phyloP scores from a whole-genome alignment of 2,113 vertebrate species.

The Pseudonaja textilis region DNA sequence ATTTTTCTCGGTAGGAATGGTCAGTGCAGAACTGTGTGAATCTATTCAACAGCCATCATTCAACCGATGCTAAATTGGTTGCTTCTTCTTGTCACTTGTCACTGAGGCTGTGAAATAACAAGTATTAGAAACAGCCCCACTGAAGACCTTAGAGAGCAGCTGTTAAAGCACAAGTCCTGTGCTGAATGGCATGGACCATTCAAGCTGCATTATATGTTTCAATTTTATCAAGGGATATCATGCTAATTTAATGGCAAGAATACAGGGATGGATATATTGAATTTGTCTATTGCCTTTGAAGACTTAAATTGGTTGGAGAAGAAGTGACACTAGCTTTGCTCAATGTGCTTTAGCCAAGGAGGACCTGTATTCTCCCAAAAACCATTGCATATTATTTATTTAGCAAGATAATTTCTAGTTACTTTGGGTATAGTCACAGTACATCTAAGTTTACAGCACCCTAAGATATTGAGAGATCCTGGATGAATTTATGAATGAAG shows the following conservation, averaged over 20 bases:
- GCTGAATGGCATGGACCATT: not conserved
- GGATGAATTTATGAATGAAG: not conserved
- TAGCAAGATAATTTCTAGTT: not conserved
- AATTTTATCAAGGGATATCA: not conserved
- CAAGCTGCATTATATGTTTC: not conserved
- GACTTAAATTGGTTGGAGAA: not conserved
- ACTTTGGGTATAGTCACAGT: not conserved
- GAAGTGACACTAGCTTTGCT: not conserved
- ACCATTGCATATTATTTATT: accelerated
- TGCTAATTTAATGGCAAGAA: not conserved
- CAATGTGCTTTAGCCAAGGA: not conserved
- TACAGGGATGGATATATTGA: not conserved
- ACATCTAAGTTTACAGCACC: not conserved
- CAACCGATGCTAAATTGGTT: not conserved
- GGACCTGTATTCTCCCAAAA: not conserved
- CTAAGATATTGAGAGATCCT: not conserved
- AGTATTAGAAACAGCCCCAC: not conserved
- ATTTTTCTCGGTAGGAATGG: not conserved
- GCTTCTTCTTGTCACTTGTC: not conserved
- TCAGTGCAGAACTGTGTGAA: not conserved
- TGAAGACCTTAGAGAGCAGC: not conserved
- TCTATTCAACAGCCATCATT: not conserved
- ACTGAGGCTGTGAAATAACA: not conserved
- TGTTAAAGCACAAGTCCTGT: not conserved
- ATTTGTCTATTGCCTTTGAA: not conserved